Conservation (phyloP, 2,113 vertebrate genomes). For the Todiramphus saurophagus region DNA sequence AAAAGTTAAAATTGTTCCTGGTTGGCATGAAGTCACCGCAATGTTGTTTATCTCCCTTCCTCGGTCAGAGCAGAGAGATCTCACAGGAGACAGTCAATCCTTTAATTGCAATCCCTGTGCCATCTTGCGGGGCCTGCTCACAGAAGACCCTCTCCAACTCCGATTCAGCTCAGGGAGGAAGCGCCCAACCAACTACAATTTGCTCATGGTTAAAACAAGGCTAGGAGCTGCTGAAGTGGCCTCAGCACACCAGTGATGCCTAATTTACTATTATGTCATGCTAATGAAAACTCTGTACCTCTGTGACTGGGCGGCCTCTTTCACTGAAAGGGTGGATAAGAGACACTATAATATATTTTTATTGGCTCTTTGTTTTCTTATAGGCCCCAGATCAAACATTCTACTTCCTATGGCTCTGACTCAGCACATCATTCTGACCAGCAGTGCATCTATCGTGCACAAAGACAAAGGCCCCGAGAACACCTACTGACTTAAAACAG, state of each 20-base stretch:
- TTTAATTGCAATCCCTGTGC: not conserved
- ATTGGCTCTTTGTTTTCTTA: not conserved
- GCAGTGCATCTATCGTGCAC: not conserved
- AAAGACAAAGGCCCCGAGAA: not conserved
- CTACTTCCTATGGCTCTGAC: not conserved
- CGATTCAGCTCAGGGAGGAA: not conserved
- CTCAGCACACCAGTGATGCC: not conserved
- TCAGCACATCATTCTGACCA: not conserved
- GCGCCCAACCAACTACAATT: not conserved
- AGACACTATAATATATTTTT: not conserved
- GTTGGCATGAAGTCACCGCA: not conserved
- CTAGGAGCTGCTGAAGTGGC: not conserved
- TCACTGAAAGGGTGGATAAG: not conserved
- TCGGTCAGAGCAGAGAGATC: not conserved
- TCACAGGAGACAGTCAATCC: not conserved
- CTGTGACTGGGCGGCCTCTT: not conserved
- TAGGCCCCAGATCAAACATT: not conserved
- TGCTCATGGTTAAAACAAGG: not conserved
- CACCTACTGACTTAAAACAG: not conserved
- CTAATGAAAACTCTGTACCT: not conserved
- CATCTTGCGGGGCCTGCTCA: not conserved
- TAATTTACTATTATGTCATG: not conserved
- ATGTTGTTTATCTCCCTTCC: not conserved
- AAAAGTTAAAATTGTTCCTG: slow-evolving; percentile 32
- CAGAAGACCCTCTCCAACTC: not conserved